Percentiles rank a stretch among this genome's conserved stretches.
These are phyloP conservation scores for Microcebus griseorufus DNA, from an alignment of 2,113 vertebrate genomes.

Conservation along the genomic window DNA sequence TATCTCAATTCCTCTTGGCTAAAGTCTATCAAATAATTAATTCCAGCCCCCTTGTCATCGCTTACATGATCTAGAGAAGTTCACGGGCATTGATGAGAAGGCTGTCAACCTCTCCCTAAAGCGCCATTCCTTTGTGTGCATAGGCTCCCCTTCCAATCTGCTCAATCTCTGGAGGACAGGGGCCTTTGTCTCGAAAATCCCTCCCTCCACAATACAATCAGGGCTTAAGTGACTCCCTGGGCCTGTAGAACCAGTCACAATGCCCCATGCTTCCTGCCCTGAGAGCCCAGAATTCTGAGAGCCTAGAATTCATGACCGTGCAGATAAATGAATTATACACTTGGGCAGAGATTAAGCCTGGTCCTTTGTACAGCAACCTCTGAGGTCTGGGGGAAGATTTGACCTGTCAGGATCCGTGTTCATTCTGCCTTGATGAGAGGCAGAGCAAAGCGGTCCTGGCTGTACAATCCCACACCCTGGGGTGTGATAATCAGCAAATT, in stretches of 20 bases:
- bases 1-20: conserved; percentile 79
- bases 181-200: conserved; percentile 93
- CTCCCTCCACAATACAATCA: conserved; percentile 92
- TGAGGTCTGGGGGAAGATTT: conserved; percentile 90
- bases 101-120: conserved; percentile 84
- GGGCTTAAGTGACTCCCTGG: conserved; percentile 86
- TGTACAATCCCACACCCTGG: conserved; percentile 82
- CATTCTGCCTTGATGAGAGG: conserved; percentile 88
- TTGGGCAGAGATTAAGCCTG: conserved; percentile 88
- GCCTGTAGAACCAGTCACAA: conserved; percentile 83
- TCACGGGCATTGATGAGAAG: conserved; percentile 80
- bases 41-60: conserved; percentile 83
- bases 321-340: conserved; percentile 91
- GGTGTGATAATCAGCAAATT: conserved; percentile 85
- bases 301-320: conserved; percentile 94
- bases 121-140: conserved; percentile 85
- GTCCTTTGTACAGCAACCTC: conserved; percentile 88
- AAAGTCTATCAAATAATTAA: conserved; percentile 84
- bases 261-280: conserved; percentile 91
- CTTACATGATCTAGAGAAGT: conserved; percentile 83
- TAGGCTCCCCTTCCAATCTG: conserved; percentile 90
- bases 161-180: conserved; percentile 94
- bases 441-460: conserved; percentile 78
- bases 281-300: conserved; percentile 89
- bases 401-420: conserved; percentile 91